These are phyloP conservation scores for Aphelocoma californica DNA, from an alignment of 2,797 vertebrate species.

Conservation along the genomic window DNA sequence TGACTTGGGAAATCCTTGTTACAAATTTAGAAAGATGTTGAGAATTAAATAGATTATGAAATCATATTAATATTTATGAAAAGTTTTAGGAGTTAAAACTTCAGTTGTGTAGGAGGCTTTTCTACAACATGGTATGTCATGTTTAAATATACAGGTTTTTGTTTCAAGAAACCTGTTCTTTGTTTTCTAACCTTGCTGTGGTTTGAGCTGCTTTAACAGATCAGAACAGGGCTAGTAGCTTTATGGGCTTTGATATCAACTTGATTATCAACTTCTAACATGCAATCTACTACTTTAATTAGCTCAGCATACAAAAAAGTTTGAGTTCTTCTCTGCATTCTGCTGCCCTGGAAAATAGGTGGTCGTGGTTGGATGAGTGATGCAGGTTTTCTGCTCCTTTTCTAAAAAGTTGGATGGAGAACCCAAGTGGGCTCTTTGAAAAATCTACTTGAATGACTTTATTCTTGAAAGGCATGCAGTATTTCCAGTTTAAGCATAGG, in stretches of 20 bases:
- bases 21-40: neutral
- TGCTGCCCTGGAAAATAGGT: neutral
- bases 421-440: neutral
- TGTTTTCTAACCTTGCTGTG: neutral
- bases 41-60: neutral
- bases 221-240: neutral
- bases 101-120: neutral
- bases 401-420: neutral
- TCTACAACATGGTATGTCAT: neutral
- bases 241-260: neutral
- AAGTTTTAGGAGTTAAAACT: neutral
- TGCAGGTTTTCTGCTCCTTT: neutral
- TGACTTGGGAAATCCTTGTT: neutral
- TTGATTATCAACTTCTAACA: constrained; percentile 19
- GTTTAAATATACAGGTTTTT: neutral
- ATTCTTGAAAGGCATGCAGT: neutral
- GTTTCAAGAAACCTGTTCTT: neutral
- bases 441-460: neutral
- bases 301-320: neutral
- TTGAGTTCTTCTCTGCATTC: neutral
- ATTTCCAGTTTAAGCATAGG: neutral
- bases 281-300: neutral
- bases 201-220: neutral
- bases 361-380: neutral
- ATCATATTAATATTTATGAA: neutral